Conservation (phyloP, 2,888 invertebrate species). For the Pecten maximus region DNA sequence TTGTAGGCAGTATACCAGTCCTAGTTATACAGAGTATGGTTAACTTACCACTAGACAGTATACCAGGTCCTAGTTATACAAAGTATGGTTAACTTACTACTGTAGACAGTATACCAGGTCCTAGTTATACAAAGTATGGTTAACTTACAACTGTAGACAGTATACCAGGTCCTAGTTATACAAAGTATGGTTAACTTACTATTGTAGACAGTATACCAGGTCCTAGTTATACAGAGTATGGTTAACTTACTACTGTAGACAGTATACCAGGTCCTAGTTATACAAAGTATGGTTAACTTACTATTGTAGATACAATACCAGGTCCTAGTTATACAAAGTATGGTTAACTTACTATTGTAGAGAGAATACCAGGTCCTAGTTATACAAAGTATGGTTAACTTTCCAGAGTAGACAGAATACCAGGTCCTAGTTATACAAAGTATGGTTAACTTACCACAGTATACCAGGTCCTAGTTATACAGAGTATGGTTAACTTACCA, state of each 20-base stretch:
- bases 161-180: background rate
- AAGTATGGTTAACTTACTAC: too few relatives aligned
- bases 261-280: background rate
- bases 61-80: too few relatives aligned
- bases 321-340: constrained; percentile 7
- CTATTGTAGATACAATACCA: background rate
- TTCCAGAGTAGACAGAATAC: background rate
- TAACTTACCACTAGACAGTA: too few relatives aligned
- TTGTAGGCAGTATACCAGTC: too few relatives aligned
- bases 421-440: constrained; percentile 15
- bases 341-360: background rate
- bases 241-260: background rate
- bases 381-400: constrained; percentile 7
- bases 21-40: too few relatives aligned
- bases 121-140: too few relatives aligned
- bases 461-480: constrained; percentile 7
- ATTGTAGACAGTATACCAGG: background rate
- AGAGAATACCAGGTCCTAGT: background rate
- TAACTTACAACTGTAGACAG: background rate
- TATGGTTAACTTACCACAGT: background rate
- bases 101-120: too few relatives aligned
- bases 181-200: background rate
- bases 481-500: background rate
- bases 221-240: constrained; percentile 7
- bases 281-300: constrained; percentile 15